Percentiles rank a stretch among this genome's conserved stretches.
Evolutionary conservation across 2,888 invertebrate genomes (phyloP).

Genomic region (Tromatobia lineatoria): DNA sequence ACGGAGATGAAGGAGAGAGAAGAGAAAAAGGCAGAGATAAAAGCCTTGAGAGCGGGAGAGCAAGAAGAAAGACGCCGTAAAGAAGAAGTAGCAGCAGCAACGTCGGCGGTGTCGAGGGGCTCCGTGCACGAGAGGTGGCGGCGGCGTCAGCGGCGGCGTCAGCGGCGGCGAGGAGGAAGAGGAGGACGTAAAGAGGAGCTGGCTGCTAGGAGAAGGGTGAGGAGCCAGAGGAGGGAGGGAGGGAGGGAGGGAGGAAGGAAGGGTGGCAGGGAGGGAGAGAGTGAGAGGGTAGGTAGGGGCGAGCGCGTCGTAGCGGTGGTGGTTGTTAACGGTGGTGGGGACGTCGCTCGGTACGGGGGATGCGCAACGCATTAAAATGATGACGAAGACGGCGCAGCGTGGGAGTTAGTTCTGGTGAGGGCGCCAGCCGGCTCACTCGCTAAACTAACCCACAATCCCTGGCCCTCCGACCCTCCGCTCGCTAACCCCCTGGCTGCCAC

Average conservation of each 20-base stretch:
- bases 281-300: constrained; percentile 26
- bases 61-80: constrained; percentile 10
- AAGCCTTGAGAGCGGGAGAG: constrained; percentile 16
- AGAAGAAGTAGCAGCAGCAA: constrained; percentile 29
- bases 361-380: constrained; percentile 79
- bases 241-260: neutral
- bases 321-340: constrained; percentile 53
- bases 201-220: constrained; percentile 11
- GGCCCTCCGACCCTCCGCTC: constrained; percentile 62
- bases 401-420: constrained; percentile 85
- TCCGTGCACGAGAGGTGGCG: constrained; percentile 30
- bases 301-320: constrained; percentile 31
- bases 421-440: constrained; percentile 84
- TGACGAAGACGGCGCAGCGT: constrained; percentile 82
- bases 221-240: constrained; percentile 26
- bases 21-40: constrained; percentile 41
- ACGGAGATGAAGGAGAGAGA: constrained; percentile 32
- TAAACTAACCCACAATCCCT: constrained; percentile 76
- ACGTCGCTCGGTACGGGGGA: constrained; percentile 70
- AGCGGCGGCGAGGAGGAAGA: constrained; percentile 7
- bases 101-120: constrained; percentile 41
- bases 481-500: constrained; percentile 72
- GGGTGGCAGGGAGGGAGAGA: neutral
- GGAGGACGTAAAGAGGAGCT: constrained; percentile 42
- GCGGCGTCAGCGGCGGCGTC: neutral